A percentile compares a stretch with the other conserved stretches of the same genome.
Evolutionary conservation across 2,113 vertebrate species (phyloP).

Genomic region (Ardeotis arabs): DNA sequence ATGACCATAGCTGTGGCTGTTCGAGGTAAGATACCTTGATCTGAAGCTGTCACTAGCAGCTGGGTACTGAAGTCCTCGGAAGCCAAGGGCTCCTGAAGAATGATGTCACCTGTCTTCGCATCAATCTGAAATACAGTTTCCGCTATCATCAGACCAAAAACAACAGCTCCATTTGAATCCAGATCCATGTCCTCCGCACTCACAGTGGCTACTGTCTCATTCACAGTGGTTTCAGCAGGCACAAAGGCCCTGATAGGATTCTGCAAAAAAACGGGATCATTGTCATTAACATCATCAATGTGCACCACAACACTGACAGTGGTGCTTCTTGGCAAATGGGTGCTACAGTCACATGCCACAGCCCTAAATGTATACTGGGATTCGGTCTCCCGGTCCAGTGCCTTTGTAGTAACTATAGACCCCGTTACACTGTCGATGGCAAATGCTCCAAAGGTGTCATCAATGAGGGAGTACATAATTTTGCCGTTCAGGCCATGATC

Average conservation of each 20-base stretch:
- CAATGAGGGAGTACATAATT: slow-evolving; percentile 80
- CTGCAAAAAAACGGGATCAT: slow-evolving; percentile 80
- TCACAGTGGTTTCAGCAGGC: slow-evolving; percentile 60
- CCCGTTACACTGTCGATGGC: slow-evolving; percentile 76
- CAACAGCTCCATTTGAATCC: slow-evolving; percentile 83
- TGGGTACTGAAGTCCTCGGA: slow-evolving; percentile 74
- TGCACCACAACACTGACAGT: slow-evolving; percentile 74
- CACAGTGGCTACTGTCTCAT: slow-evolving; percentile 74
- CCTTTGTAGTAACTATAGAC: slow-evolving; percentile 69
- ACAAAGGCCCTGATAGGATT: slow-evolving; percentile 79
- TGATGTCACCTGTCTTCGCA: slow-evolving; percentile 79
- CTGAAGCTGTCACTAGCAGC: slow-evolving; percentile 78
- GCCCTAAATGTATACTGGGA: slow-evolving; percentile 79
- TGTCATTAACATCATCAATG: slow-evolving; percentile 91
- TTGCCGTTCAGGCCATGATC: slow-evolving; percentile 85
- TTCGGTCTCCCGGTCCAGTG: slow-evolving; percentile 83
- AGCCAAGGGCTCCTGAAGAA: slow-evolving; percentile 69
- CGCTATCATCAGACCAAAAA: slow-evolving; percentile 70
- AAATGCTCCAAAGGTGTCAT: slow-evolving; percentile 80
- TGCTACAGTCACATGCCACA: slow-evolving; percentile 82
- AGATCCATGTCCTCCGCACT: slow-evolving; percentile 80
- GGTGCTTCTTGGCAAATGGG: slow-evolving; percentile 77
- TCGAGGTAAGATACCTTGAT: slow-evolving; percentile 79
- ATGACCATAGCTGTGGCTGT: slow-evolving; percentile 82
- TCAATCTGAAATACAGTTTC: slow-evolving; percentile 81